A percentile compares a stretch with the other conserved stretches of the same genome.
These are phyloP conservation scores for Pelobates cultripes DNA, from an alignment of 2,797 vertebrate species.

Conservation along the genomic window DNA sequence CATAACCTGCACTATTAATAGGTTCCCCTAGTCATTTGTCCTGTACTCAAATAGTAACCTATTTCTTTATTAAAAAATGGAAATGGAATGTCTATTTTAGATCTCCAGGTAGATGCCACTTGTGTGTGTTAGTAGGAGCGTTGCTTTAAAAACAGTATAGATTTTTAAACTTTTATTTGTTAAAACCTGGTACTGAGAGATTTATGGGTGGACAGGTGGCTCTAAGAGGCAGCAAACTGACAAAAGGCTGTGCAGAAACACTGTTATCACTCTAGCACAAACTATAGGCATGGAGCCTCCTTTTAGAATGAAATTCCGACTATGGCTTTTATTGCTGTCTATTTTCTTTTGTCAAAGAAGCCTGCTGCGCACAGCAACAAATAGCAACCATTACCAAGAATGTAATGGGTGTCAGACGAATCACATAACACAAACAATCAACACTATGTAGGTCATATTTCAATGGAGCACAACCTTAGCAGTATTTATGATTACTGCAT, in stretches of 20 bases:
- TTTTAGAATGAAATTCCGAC: constrained; percentile 83
- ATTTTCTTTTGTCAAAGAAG: constrained; percentile 85
- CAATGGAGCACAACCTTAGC: constrained; percentile 79
- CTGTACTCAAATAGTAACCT: too few relatives aligned
- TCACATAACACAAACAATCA: constrained; percentile 85
- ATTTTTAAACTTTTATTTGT: constrained; percentile 58
- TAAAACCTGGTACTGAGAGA: constrained; percentile 83
- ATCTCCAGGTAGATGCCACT: too few relatives aligned
- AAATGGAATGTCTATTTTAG: too few relatives aligned
- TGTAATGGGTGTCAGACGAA: constrained; percentile 84
- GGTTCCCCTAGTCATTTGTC: too few relatives aligned
- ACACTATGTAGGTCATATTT: constrained; percentile 82
- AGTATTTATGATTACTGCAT: constrained; percentile 85
- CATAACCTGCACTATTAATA: too few relatives aligned
- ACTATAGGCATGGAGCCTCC: constrained; percentile 80
- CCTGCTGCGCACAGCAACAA: constrained; percentile 87
- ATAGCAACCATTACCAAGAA: constrained; percentile 91
- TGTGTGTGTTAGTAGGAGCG: too few relatives aligned
- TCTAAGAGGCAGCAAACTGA: constrained; percentile 93
- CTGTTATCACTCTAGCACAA: constrained; percentile 98
- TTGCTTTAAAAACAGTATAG: too few relatives aligned
- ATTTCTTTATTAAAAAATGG: too few relatives aligned
- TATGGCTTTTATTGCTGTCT: constrained; percentile 85
- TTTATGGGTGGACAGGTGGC: constrained; percentile 95
- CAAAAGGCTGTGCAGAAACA: constrained; percentile 94